Percentiles rank a stretch among this genome's conserved stretches.
phyloP scores from a whole-genome alignment of 1,140 invertebrate genomes.

The Meloidogyne hapla region DNA sequence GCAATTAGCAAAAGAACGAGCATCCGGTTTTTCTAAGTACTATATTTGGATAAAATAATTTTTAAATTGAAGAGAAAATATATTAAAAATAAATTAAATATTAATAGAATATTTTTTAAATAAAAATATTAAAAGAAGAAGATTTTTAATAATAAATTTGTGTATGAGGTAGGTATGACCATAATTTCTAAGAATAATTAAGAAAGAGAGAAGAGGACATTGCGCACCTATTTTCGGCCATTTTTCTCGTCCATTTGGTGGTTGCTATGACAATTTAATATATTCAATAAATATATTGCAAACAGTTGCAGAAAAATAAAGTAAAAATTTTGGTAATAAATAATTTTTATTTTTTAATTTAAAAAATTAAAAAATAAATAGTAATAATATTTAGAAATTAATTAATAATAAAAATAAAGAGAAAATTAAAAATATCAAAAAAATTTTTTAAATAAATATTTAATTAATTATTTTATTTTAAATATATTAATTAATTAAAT shows the following conservation, averaged over 20 bases:
- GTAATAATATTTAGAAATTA: not conserved
- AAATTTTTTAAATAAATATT: too few species aligned
- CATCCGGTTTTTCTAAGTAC: not conserved
- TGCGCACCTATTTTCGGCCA: not conserved
- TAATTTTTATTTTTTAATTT: not conserved
- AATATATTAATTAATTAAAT: too few species aligned
- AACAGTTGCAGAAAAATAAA: not conserved
- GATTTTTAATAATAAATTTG: not conserved
- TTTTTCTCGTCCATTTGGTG: not conserved
- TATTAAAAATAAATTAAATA: not conserved
- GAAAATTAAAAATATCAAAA: too few species aligned
- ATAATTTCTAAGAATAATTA: not conserved
- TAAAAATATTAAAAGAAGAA: not conserved
- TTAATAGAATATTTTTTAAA: not conserved
- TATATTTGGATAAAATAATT: not conserved
- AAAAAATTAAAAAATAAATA: not conserved
- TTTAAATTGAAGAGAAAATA: too few species aligned
- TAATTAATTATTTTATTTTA: too few species aligned
- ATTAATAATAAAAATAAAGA: too few species aligned
- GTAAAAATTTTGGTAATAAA: not conserved
- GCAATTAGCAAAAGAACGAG: constrained; percentile 71
- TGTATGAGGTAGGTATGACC: not conserved
- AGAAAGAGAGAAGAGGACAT: not conserved
- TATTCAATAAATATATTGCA: not conserved
- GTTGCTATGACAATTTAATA: not conserved